Evolutionary conservation across 2,888 invertebrate genomes (phyloP), one percentile per base, ranked within the genome.

Genomic region (Azorinus chamasolen): DNA sequence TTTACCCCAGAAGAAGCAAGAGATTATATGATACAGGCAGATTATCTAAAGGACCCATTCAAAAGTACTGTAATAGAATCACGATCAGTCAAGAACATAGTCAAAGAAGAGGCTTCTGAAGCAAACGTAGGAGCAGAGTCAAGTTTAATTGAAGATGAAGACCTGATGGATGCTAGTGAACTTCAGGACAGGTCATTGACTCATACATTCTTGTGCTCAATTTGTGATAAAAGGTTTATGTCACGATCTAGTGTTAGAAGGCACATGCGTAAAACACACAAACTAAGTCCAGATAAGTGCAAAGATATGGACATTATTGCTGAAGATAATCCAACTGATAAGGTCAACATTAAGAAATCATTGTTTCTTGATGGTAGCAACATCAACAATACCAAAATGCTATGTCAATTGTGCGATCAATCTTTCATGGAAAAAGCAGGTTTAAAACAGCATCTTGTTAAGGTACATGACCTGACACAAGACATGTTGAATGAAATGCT

Each of bases 1-100:
- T 79, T 61, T 37, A 62, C 79, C 3, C 45, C 70, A 25, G 79
- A 79, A 16, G 65, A 73, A 18, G 73, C 73, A 0, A 59, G 65
- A 25, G 73, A 74, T 22, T 70, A 70, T 32, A 73, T 74, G 73
- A 70, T 78, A 16, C 39, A 68, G 51, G 58, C 69, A 10, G 68
- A 72, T 51, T 72, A 78, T 37, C 39, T 37, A 43, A 62, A 50
- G n/a, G 62, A 70, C 41, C 32, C 32, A 32, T 32, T 32, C 32
- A 32, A 32, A 32, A 4, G 5, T 32, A 32, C 32, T 6, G 4
- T 10, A 32, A 4, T 32, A 10, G 32, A 32, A 6, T 6, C 32
- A 32, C 4, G 32, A 32, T 6, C 10, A 4, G 10, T 6, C 32
- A 32, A 32, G 10, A 32, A 4, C 10, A 32, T 32, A 32, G 4